Evolutionary conservation across 2,888 invertebrate species (phyloP), one percentile per base, ranked within the genome.

Genomic region (Chrysina gloriosa): DNA sequence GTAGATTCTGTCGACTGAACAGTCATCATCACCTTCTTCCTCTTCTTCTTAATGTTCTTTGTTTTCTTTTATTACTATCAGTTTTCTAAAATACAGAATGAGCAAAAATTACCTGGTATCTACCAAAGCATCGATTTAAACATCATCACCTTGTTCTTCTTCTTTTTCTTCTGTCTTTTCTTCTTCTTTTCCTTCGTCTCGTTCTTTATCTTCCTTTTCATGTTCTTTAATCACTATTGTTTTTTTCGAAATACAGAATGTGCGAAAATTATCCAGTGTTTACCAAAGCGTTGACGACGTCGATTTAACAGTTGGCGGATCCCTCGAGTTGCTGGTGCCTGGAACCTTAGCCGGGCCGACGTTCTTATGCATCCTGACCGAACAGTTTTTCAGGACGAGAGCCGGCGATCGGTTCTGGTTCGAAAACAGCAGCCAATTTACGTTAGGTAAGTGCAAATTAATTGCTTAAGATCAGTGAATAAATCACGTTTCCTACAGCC

Each of bases 341-440:
- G 94, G 92, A 0, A 89, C 95, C 0, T 85, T 92, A 50, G 87
- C 92, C 0, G 96, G 97, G 0, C 96, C 96, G 0, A 95, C 96
- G 0, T 95, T 92, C 86, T 86, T 94, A 1, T 96, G 96, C 79
- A 92, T 97, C 72, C 84, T 96, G 2, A 92, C 92, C 0, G 93
- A 93, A 78, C 96, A 96, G 83, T 96, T 96, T 84, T 92, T 89
- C 79, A 87, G 93, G 71, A 92, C 95, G 0, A 88, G 95, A 75
- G 91, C 89, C 5, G 95, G 94, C 0, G 97, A 97, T 83, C 86
- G 96, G 69, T 95, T 88, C 83, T 96, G 94, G 89, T 96, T 89
- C 77, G 94, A 93, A 81, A 89, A 89, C 74, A 88, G 89, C 3
- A 86, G 88, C 68, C 76, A 83, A 34, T 92, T 93, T 75, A 90